Percentiles rank a stretch among this genome's conserved stretches.
Evolutionary conservation across 2,797 vertebrate species (phyloP).

Genomic region (Toxotes lorentzi): DNA sequence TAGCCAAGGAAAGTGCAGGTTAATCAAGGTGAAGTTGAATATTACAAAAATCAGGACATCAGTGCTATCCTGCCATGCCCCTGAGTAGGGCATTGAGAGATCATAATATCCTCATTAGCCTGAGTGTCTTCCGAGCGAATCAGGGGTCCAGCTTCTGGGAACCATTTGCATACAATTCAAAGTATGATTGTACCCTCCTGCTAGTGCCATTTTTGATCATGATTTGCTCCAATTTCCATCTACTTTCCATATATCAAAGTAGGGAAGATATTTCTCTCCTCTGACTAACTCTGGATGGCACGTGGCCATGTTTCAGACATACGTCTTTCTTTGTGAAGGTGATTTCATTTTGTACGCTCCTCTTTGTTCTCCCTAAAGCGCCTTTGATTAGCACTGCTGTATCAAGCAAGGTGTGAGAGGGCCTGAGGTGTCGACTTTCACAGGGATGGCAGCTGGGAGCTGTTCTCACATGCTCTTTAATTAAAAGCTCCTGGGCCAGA

Average conservation of each 20-base stretch:
- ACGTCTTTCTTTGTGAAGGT: slow-evolving; percentile 64
- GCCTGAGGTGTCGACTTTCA: slow-evolving; percentile 84
- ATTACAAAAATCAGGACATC: slow-evolving; percentile 82
- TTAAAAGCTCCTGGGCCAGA: slow-evolving; percentile 87
- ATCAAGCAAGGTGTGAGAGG: slow-evolving; percentile 76
- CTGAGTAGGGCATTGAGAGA: slow-evolving; percentile 78
- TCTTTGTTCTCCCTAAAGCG: slow-evolving; percentile 80
- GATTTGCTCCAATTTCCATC: slow-evolving; percentile 83
- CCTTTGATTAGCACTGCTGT: slow-evolving; percentile 81
- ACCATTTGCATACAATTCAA: slow-evolving; percentile 86
- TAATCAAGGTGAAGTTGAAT: slow-evolving; percentile 85
- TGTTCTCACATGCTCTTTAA: slow-evolving; percentile 89
- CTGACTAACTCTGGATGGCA: slow-evolving; percentile 39
- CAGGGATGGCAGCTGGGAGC: slow-evolving; percentile 85
- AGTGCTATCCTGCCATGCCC: slow-evolving; percentile 75
- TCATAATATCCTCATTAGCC: slow-evolving; percentile 85
- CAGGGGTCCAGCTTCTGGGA: slow-evolving; percentile 79
- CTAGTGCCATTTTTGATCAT: slow-evolving; percentile 78
- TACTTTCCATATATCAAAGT: slow-evolving; percentile 79
- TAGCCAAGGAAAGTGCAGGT: slow-evolving; percentile 73
- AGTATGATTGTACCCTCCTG: slow-evolving; percentile 83
- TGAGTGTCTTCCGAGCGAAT: slow-evolving; percentile 79
- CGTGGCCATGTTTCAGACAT: slow-evolving; percentile 61
- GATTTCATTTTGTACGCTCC: slow-evolving; percentile 72
- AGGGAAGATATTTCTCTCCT: slow-evolving; percentile 47